These are phyloP conservation scores for Lutraria rhynchaena DNA, from an alignment of 1,140 invertebrate genomes.

Conservation along the genomic window DNA sequence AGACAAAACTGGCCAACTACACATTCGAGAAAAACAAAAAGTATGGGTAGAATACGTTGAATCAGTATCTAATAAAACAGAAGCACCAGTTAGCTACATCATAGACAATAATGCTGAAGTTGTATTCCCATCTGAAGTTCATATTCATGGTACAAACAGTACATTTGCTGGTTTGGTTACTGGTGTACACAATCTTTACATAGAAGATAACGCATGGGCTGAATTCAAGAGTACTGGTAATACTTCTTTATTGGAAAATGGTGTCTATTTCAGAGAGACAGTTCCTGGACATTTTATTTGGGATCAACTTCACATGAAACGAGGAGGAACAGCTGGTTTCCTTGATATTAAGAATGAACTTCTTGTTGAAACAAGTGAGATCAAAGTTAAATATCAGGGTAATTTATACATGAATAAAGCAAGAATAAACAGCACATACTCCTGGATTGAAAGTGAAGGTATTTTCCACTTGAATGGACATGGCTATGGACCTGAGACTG, in stretches of 20 bases:
- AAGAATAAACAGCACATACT: conserved; percentile 67
- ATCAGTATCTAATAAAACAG: conserved; percentile 71
- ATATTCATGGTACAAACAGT: conserved; percentile 74
- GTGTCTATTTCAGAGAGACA: conserved; percentile 64
- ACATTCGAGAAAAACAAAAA: conserved; percentile 69
- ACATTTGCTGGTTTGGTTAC: conserved; percentile 71
- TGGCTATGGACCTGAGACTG: conserved; percentile 64
- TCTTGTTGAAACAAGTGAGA: conserved; percentile 63
- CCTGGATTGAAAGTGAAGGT: conserved; percentile 73
- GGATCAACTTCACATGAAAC: conserved; percentile 68
- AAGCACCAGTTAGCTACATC: conserved; percentile 75
- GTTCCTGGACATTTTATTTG: conserved; percentile 67
- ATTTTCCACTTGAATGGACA: conserved; percentile 70
- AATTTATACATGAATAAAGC: conserved; percentile 74
- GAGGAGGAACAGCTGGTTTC: conserved; percentile 65
- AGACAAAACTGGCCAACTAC: conserved; percentile 74
- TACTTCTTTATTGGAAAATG: conserved; percentile 71
- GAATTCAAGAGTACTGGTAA: conserved; percentile 70
- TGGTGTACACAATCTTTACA: conserved; percentile 69
- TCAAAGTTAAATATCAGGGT: conserved; percentile 72
- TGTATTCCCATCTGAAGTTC: conserved; percentile 68
- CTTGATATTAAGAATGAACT: conserved; percentile 65
- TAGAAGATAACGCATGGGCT: conserved; percentile 64
- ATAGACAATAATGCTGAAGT: conserved; percentile 71
- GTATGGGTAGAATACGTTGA: conserved; percentile 74